Conservation (phyloP, 2,113 vertebrate species). For the Globicephala melas region DNA sequence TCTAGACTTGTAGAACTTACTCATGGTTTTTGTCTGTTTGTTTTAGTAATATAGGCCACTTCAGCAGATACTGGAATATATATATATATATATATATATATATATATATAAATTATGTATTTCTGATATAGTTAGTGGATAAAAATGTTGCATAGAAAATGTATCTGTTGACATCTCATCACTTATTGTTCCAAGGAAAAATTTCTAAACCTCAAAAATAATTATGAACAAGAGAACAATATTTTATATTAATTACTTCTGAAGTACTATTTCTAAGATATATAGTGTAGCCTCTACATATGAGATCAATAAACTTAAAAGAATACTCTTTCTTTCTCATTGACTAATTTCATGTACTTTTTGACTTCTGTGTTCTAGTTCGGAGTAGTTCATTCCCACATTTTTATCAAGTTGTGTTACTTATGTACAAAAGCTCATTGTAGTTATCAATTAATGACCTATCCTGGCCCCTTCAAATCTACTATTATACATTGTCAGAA, state of each 20-base stretch:
- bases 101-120: no score
- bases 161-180: background rate
- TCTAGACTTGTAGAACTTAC: background rate
- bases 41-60: background rate
- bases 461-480: background rate
- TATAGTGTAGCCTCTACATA: background rate
- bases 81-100: background rate
- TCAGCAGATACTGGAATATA: background rate
- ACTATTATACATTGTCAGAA: background rate
- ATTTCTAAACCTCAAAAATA: background rate
- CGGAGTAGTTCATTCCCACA: background rate
- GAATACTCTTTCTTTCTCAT: background rate
- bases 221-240: background rate
- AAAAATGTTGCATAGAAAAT: background rate
- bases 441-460: background rate
- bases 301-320: background rate
- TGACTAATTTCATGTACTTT: background rate
- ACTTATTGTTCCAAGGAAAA: background rate
- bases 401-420: background rate
- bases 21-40: background rate
- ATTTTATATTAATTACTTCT: background rate
- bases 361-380: background rate
- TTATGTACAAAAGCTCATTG: background rate
- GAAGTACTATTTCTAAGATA: background rate
- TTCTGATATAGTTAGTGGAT: background rate